A percentile compares a stretch with the other conserved stretches of the same genome.
These are phyloP conservation scores for Syrmaticus mikado DNA, from an alignment of 2,113 vertebrate species.

Conservation along the genomic window DNA sequence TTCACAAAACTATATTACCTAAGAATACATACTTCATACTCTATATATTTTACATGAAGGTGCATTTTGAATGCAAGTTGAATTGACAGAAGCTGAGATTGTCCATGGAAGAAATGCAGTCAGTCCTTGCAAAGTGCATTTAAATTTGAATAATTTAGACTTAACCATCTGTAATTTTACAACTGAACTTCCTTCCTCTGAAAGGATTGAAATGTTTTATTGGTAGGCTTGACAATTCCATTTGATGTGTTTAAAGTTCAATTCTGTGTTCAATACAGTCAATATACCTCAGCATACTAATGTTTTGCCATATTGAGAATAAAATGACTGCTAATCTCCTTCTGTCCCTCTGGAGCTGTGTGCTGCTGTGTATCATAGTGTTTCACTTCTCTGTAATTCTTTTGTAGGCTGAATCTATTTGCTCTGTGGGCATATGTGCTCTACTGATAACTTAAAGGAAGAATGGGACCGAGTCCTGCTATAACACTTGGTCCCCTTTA, in stretches of 20 bases:
- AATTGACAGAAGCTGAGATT: neutral
- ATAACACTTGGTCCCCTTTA: neutral
- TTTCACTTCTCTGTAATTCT: neutral
- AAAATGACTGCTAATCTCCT: neutral
- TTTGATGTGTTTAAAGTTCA: neutral
- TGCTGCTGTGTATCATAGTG: neutral
- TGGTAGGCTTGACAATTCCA: neutral
- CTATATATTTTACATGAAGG: neutral
- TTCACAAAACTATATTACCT: neutral
- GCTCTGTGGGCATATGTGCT: fast-evolving
- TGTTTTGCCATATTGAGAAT: neutral
- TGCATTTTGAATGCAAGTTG: neutral
- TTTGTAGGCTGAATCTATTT: neutral
- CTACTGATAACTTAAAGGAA: fast-evolving
- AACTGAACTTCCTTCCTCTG: neutral
- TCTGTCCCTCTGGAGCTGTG: neutral
- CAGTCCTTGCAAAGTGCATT: neutral
- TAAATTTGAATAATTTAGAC: neutral
- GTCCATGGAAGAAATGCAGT: neutral
- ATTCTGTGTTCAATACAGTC: fast-evolving
- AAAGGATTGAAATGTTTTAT: neutral
- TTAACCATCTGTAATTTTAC: neutral
- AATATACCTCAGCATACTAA: neutral
- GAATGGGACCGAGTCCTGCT: neutral
- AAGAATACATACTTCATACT: fast-evolving